Evolutionary conservation across 2,113 vertebrate genomes (phyloP), one percentile per base, ranked within the genome.

Genomic region (Lepisosteus oculatus): DNA sequence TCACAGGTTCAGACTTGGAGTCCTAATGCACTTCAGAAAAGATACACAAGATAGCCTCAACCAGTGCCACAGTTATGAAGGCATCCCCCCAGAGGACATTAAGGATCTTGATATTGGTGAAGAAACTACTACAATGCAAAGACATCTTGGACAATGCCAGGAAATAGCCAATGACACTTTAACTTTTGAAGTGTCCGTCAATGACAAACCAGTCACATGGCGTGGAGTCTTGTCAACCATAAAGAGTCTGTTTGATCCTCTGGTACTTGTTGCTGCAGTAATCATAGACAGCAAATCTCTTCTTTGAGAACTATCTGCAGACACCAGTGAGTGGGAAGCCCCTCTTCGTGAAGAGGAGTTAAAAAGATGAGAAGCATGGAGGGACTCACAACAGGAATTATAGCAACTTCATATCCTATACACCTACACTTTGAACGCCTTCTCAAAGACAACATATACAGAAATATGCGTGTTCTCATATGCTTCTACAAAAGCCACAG

Each of bases 81-180:
- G 61, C 42, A 5, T 77, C n/a, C 57, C 8, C 15, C 66, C 7
- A 1, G 47, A 55, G 14, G 69, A 8, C 3, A 47, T 67, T 1
- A 76, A 59, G n/a, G 55, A 76, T 15, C n/a, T 76, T 4, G 71
- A 45, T 13, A 15, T 72, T 0, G 12, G 2, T 5, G 14, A 3
- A 7, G 63, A 72, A 11, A 43, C 43, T 15, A n/a, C n/a, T 3
- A 56, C 61, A 3, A 47, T 54, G 3, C 71, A 77, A n/a, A 14
- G 41, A 4, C 73, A 71, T 12, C 41, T 77, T 29, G 61, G 61
- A 6, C 8, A 63, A 8, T 6, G 11, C 55, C 73, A 61, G 51
- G n/a, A 70, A 67, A 92, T 93, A 88, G 72, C 92, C 17, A 29
- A 29, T 11, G 72, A 78, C 61, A 70, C 54, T 7, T 73, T 77